Evolutionary conservation across 53 echinoderm and acorn worm genomes (phyloP).

Genomic region (Crossaster papposus): DNA sequence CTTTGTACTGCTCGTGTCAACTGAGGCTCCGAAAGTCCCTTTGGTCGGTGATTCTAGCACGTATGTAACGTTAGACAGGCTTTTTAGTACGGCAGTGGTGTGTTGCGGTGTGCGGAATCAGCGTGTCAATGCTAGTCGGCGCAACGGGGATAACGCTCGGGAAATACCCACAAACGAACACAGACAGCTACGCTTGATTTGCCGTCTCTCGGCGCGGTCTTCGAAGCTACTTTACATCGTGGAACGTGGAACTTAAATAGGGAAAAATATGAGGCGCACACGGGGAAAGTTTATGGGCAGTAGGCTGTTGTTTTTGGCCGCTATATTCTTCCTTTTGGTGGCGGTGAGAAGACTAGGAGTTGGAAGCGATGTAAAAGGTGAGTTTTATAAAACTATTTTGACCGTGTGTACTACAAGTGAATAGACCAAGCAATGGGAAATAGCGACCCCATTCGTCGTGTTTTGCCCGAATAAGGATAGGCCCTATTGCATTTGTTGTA

Average conservation of each 20-base stretch:
- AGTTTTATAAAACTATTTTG: background rate
- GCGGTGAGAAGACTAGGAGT: slow-evolving; percentile 23
- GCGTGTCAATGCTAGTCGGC: background rate
- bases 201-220: background rate
- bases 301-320: slow-evolving; percentile 61
- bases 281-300: slow-evolving; percentile 59
- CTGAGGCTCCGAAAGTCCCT: background rate
- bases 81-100: background rate
- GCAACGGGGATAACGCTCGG: background rate
- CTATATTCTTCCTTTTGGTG: slow-evolving; percentile 55
- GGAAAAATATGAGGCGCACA: slow-evolving; percentile 23
- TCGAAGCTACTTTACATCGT: background rate
- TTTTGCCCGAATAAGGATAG: background rate
- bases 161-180: background rate
- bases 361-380: slow-evolving; percentile 39
- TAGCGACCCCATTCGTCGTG: background rate
- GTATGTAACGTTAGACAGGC: background rate
- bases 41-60: background rate
- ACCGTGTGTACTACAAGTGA: too few species aligned
- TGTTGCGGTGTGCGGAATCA: background rate
- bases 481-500: background rate
- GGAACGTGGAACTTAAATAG: background rate
- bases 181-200: background rate
- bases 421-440: background rate
- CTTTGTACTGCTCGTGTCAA: background rate